Evolutionary conservation across 2,888 invertebrate species (phyloP).

Genomic region (Cremastobaeus sp.): DNA sequence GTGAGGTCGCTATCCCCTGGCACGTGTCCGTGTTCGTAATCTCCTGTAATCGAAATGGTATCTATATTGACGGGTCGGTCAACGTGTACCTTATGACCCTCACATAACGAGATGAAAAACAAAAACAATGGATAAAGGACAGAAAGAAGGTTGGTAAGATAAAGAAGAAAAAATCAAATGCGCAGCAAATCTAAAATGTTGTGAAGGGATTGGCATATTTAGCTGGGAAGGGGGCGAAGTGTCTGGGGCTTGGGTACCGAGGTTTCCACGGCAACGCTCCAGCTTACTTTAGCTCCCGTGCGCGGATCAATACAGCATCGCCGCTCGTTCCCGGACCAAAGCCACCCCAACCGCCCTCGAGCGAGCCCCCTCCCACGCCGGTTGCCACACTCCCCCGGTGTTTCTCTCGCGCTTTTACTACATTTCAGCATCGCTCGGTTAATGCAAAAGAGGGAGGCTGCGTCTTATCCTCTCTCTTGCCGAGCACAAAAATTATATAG

Average conservation of each 20-base stretch:
- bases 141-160: constrained; percentile 3
- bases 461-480: constrained; percentile 42
- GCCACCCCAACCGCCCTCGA: constrained; percentile 70
- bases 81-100: too few species aligned
- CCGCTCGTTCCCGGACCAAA: constrained; percentile 76
- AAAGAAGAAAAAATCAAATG: constrained; percentile 49
- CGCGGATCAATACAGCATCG: constrained; percentile 78
- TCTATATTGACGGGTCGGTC: too few species aligned
- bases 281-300: constrained; percentile 76
- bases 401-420: constrained; percentile 15
- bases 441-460: constrained; percentile 30
- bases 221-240: constrained; percentile 63
- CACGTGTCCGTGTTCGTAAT: too few species aligned
- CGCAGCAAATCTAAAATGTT: constrained; percentile 48
- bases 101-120: too few species aligned
- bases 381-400: constrained; percentile 7
- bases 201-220: constrained; percentile 52
- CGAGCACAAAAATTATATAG: constrained; percentile 66
- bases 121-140: too few species aligned
- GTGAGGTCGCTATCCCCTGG: too few species aligned
- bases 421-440: constrained; percentile 17
- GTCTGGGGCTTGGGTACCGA: constrained; percentile 69
- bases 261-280: constrained; percentile 77
- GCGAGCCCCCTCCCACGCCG: constrained; percentile 60
- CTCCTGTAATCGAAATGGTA: too few species aligned